phyloP scores from a whole-genome alignment of 2,113 vertebrate genomes.

The Oncorhynchus clarkii region DNA sequence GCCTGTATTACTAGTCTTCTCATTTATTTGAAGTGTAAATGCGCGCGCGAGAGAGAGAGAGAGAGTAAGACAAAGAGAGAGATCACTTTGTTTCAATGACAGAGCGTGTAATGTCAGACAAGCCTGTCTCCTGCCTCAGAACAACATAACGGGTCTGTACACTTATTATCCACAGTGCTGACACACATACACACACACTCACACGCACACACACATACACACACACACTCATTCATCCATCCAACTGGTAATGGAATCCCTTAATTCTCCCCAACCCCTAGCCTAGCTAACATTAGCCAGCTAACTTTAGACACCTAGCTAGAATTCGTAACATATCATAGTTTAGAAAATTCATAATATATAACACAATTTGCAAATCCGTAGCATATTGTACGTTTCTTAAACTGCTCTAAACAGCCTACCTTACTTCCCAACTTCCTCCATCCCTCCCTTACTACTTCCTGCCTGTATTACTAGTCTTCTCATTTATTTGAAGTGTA shows the following conservation, averaged over 20 bases:
- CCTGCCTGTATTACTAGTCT: constrained; percentile 23
- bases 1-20: constrained; percentile 13
- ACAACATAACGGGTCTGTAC: too few relatives aligned
- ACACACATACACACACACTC: background rate
- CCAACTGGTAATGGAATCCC: background rate
- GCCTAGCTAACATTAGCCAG: too few relatives aligned
- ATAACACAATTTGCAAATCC: too few relatives aligned
- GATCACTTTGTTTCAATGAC: background rate
- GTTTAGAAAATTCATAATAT: too few relatives aligned
- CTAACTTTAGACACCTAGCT: too few relatives aligned
- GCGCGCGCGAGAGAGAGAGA: background rate
- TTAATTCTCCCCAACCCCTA: background rate
- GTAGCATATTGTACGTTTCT: too few relatives aligned
- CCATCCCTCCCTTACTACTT: constrained; percentile 1
- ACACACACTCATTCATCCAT: background rate
- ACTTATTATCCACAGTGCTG: too few relatives aligned
- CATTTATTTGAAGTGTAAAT: background rate
- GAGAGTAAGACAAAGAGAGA: background rate
- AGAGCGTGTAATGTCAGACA: background rate
- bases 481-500: too few relatives aligned
- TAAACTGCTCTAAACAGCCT: too few relatives aligned
- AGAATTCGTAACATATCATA: too few relatives aligned
- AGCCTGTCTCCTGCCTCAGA: background rate
- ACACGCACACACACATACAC: background rate
- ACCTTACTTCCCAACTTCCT: too few relatives aligned